Evolutionary conservation across 2,797 vertebrate species (phyloP).

Genomic region (Notoglanidium macrostoma): DNA sequence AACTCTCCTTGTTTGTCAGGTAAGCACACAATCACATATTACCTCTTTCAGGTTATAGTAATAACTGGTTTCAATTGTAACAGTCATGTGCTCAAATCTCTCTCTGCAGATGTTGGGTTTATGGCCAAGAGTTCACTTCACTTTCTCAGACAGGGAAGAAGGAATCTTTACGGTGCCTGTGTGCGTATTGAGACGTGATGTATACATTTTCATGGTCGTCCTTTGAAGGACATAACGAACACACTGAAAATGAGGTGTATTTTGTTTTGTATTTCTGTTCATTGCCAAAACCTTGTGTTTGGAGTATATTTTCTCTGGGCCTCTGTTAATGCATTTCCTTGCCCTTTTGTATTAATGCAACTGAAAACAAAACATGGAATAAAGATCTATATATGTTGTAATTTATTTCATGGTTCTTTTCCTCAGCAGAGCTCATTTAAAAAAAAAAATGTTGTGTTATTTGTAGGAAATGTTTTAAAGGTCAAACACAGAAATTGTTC

Average conservation of each 20-base stretch:
- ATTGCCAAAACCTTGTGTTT: constrained; percentile 11
- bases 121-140: constrained; percentile 45
- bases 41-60: not conserved
- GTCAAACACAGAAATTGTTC: not conserved
- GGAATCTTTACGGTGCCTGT: constrained; percentile 9
- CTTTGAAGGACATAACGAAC: constrained; percentile 23
- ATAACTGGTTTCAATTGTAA: constrained; percentile 1
- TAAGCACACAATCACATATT: constrained; percentile 24
- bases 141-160: constrained; percentile 38
- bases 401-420: not conserved
- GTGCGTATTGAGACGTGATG: constrained; percentile 1
- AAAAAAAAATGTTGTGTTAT: no score
- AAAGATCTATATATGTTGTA: constrained; percentile 4
- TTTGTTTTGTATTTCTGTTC: constrained; percentile 18
- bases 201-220: constrained; percentile 30
- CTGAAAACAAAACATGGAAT: constrained; percentile 24
- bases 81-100: constrained; percentile 23
- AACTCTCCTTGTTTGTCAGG: constrained; percentile 19
- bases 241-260: not conserved
- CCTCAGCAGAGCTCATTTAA: not conserved
- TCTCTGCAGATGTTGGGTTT: constrained; percentile 48
- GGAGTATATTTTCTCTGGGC: constrained; percentile 5
- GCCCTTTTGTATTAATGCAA: constrained; percentile 30
- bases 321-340: constrained; percentile 12
- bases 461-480: not conserved